Evolutionary conservation across 53 echinoderm and acorn worm genomes (phyloP).

Genomic region (Hippasteria phrygiana): DNA sequence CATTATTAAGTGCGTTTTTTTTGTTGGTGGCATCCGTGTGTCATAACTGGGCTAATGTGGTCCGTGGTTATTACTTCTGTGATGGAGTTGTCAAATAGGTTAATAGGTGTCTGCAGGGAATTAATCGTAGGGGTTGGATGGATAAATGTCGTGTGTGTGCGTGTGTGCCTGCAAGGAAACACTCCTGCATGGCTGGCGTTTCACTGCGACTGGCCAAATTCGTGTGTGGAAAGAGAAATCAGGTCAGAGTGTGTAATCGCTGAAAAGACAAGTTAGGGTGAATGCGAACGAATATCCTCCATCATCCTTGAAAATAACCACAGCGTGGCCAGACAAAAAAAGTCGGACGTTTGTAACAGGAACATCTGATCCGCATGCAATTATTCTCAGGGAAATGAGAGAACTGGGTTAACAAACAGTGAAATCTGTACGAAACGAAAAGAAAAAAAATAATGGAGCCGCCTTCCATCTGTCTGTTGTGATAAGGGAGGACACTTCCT

Average conservation of each 20-base stretch:
- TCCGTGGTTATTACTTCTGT: not conserved
- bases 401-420: conserved; percentile 45
- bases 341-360: not conserved
- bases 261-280: conserved; percentile 13
- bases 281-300: conserved; percentile 22
- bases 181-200: not conserved
- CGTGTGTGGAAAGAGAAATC: not conserved
- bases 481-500: not conserved
- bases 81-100: conserved; percentile 37
- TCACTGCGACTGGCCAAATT: not conserved
- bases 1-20: not conserved
- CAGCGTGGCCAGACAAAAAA: not conserved
- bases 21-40: conserved; percentile 14
- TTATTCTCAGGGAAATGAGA: not conserved
- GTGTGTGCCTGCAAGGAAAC: not conserved
- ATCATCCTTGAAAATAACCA: conserved; percentile 41
- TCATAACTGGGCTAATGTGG: conserved; percentile 48
- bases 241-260: conserved; percentile 11
- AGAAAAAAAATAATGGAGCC: not conserved
- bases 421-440: not conserved
- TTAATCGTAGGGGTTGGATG: conserved; percentile 1
- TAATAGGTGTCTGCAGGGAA: conserved; percentile 18
- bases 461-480: not conserved
- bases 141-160: not conserved
- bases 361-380: not conserved